Evolutionary conservation across 2,113 vertebrate genomes (phyloP).

Genomic region (Phyllostomus hastatus): DNA sequence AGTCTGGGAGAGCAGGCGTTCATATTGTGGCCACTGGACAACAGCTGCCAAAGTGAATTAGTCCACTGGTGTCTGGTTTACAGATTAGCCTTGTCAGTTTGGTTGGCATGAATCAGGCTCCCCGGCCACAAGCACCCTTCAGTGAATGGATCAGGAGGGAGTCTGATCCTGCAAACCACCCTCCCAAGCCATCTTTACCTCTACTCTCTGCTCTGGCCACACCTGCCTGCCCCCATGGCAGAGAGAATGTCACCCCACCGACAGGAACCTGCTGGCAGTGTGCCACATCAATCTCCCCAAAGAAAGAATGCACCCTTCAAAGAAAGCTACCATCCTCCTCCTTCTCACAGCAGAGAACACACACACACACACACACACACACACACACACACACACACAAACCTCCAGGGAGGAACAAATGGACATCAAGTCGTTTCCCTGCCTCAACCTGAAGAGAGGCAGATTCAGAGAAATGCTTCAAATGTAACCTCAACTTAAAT

Average conservation of each 20-base stretch:
- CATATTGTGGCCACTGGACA: background rate
- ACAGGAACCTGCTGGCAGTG: background rate
- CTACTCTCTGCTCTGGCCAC: background rate
- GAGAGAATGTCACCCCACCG: background rate
- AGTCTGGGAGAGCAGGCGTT: background rate
- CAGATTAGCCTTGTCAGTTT: background rate
- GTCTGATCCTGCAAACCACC: background rate
- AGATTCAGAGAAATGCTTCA: constrained; percentile 29
- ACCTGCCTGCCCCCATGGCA: background rate
- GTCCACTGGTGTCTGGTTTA: background rate
- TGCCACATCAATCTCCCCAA: background rate
- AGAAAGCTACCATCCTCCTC: background rate
- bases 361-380: background rate
- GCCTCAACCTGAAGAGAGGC: background rate
- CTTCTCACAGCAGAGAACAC: background rate
- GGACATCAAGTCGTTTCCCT: background rate
- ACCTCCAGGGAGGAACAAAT: background rate
- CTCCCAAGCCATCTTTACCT: background rate
- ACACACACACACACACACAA: background rate
- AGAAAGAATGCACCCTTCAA: background rate
- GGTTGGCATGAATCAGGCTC: background rate
- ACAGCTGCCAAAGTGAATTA: constrained; percentile 41
- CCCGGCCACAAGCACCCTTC: background rate
- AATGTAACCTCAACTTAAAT: background rate
- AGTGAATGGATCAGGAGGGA: background rate